These are phyloP conservation scores for Hyaena hyaena DNA, from an alignment of 2,113 vertebrate species.

Conservation along the genomic window DNA sequence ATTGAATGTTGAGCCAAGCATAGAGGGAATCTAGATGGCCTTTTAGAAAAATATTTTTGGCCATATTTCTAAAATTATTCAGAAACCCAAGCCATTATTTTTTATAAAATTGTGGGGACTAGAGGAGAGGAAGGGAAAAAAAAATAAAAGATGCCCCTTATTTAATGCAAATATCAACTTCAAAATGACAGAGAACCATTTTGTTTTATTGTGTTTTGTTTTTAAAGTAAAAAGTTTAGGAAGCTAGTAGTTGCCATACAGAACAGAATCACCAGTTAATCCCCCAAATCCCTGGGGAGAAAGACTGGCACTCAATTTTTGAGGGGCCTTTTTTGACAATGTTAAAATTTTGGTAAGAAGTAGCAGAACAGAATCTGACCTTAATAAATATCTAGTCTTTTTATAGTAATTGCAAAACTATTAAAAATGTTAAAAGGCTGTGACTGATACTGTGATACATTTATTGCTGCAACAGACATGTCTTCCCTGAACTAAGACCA, in stretches of 20 bases:
- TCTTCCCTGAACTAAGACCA: background rate
- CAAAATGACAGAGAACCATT: background rate
- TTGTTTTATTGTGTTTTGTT: background rate
- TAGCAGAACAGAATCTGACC: background rate
- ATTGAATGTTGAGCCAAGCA: background rate
- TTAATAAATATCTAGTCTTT: background rate
- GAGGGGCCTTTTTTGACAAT: background rate
- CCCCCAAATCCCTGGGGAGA: background rate
- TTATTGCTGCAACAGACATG: background rate
- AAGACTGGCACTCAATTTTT: background rate
- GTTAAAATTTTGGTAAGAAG: background rate
- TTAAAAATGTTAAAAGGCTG: background rate
- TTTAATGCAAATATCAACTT: background rate
- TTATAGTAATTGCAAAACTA: background rate
- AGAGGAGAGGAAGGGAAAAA: background rate
- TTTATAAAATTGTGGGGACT: background rate
- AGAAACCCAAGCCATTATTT: background rate
- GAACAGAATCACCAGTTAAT: background rate
- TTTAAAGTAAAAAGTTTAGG: background rate
- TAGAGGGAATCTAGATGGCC: background rate
- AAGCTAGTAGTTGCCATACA: background rate
- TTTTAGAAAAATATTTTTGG: conserved; percentile 31
- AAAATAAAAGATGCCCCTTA: background rate
- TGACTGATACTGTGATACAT: background rate
- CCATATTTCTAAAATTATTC: conserved; percentile 26